phyloP scores from a whole-genome alignment of 2,113 vertebrate species.

The Peromyscus polionotus region DNA sequence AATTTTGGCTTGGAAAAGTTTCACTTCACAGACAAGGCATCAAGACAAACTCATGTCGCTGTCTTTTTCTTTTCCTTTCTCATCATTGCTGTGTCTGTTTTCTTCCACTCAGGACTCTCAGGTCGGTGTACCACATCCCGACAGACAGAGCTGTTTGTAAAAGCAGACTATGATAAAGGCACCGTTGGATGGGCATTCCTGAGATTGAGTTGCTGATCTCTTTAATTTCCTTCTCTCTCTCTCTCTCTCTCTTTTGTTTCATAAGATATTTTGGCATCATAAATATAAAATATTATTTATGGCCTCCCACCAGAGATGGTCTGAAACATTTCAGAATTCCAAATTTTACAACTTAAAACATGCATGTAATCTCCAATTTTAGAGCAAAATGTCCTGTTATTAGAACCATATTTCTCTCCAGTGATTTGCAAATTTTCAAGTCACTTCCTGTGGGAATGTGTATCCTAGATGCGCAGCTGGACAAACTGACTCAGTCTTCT shows the following conservation, averaged over 20 bases:
- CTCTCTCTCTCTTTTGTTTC: neutral
- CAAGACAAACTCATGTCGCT: conserved; percentile 47
- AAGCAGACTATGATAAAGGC: neutral
- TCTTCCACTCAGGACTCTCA: neutral
- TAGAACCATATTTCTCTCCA: conserved; percentile 38
- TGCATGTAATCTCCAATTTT: conserved; percentile 9
- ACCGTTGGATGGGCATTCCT: conserved; percentile 26
- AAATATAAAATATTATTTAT: conserved; percentile 51
- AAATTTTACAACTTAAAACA: conserved; percentile 38
- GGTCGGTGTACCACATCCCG: conserved; percentile 14
- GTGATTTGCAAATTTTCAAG: conserved; percentile 18
- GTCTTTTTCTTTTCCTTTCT: neutral
- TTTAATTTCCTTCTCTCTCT: neutral
- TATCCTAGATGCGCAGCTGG: neutral
- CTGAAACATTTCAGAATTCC: conserved; percentile 9
- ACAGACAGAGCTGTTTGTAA: conserved; percentile 19
- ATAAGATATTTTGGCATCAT: conserved; percentile 38
- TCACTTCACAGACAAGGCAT: conserved; percentile 65
- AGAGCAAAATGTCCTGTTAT: conserved; percentile 5
- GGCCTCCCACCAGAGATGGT: conserved; percentile 24
- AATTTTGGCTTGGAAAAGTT: conserved; percentile 68
- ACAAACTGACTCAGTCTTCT: neutral
- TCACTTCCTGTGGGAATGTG: neutral
- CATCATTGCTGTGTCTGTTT: neutral
- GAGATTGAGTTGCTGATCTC: neutral